phyloP scores from a whole-genome alignment of 2,888 invertebrate genomes.

The Schizaphis graminum region DNA sequence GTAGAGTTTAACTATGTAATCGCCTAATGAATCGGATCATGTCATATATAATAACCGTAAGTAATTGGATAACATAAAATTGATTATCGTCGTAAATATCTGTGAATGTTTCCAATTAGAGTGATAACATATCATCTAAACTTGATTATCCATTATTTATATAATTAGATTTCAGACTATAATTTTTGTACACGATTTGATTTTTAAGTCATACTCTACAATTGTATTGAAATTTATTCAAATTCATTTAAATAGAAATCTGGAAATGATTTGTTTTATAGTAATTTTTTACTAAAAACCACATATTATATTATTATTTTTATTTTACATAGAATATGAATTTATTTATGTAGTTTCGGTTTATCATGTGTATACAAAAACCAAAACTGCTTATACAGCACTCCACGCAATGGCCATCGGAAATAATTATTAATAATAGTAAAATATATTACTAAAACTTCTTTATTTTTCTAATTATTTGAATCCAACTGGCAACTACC shows the following conservation, averaged over 20 bases:
- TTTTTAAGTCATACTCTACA: neutral
- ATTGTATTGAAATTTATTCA: slow-evolving; percentile 21
- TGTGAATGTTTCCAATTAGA: neutral
- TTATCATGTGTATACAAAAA: no score
- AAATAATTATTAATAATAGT: neutral
- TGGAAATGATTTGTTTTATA: neutral
- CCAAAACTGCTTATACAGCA: neutral
- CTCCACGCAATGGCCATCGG: neutral
- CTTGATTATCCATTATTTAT: neutral
- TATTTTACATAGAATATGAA: neutral
- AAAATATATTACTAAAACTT: neutral
- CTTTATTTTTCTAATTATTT: neutral
- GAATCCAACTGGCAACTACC: neutral
- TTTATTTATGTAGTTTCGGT: neutral
- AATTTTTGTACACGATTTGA: neutral
- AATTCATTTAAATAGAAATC: slow-evolving; percentile 14
- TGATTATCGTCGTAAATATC: neutral
- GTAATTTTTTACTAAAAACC: slow-evolving; percentile 26
- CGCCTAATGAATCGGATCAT: neutral
- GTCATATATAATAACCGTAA: neutral
- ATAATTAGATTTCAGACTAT: neutral
- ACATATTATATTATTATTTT: neutral
- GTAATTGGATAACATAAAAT: neutral
- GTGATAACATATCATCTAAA: neutral
- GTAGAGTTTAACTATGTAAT: neutral